Evolutionary conservation across 2,888 invertebrate species (phyloP).

Genomic region (Adineta ricciae): DNA sequence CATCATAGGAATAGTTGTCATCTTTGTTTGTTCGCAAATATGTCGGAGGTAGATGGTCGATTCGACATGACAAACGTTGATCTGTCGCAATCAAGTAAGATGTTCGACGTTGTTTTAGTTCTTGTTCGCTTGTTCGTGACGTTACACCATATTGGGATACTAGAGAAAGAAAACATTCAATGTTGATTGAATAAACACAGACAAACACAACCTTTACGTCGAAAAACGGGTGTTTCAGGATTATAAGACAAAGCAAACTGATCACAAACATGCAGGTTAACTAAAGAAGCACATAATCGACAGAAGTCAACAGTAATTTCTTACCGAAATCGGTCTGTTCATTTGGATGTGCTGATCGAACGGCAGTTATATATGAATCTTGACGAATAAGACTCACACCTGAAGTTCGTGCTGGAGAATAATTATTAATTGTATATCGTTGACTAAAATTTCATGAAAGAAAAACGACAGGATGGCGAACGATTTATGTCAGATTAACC

Average conservation of each 20-base stretch:
- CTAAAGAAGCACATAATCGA: neutral
- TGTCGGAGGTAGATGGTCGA: neutral
- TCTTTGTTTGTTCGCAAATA: neutral
- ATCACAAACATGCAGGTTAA: neutral
- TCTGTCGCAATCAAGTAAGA: conserved; percentile 4
- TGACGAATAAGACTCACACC: neutral
- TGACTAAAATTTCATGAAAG: neutral
- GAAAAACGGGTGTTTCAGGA: neutral
- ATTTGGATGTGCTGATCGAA: neutral
- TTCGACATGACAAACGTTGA: neutral
- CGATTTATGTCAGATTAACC: neutral
- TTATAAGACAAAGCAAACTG: neutral
- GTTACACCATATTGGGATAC: neutral
- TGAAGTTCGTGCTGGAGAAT: neutral
- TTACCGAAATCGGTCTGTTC: neutral
- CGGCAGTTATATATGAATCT: conserved; percentile 15
- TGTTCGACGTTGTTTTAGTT: conserved; percentile 16
- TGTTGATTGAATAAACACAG: no score
- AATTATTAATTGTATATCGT: neutral
- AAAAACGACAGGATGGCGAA: neutral
- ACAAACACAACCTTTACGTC: neutral
- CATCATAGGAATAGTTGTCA: neutral
- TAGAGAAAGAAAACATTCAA: neutral
- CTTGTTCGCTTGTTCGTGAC: neutral
- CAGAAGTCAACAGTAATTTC: neutral